phyloP scores from a whole-genome alignment of 2,797 vertebrate genomes.

The Orestias chungarensis region DNA sequence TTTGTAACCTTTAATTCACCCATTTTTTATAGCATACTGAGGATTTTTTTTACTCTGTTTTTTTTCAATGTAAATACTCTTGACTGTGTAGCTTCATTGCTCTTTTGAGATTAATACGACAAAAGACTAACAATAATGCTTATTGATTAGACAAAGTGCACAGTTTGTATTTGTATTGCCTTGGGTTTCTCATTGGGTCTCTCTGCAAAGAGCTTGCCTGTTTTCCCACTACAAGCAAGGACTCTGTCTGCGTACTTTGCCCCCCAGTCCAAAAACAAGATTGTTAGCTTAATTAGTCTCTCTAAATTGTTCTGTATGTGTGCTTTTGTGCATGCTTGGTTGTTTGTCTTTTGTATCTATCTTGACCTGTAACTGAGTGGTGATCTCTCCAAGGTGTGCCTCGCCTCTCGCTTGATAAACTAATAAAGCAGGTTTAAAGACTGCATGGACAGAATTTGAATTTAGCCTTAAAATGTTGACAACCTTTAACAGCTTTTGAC shows the following conservation, averaged over 20 bases:
- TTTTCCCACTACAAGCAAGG: no score
- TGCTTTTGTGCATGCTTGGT: neutral
- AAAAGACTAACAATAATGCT: neutral
- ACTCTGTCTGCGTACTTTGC: neutral
- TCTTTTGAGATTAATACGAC: neutral
- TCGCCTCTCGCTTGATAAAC: neutral
- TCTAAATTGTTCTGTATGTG: neutral
- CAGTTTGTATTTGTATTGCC: neutral
- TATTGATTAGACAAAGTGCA: neutral
- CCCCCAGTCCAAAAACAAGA: neutral
- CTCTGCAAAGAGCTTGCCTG: neutral
- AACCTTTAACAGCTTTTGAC: neutral
- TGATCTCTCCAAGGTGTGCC: neutral
- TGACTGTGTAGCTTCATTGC: neutral
- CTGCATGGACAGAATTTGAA: neutral
- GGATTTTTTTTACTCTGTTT: neutral
- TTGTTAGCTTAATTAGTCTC: neutral
- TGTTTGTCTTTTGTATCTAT: neutral
- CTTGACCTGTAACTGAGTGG: no score
- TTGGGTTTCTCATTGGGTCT: neutral
- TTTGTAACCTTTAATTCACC: neutral
- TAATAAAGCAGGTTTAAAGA: neutral
- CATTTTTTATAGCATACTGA: neutral
- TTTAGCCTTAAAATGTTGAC: neutral
- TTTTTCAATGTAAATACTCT: neutral